Conservation (phyloP, 2,888 invertebrate genomes). For the Sisyra nigra region DNA sequence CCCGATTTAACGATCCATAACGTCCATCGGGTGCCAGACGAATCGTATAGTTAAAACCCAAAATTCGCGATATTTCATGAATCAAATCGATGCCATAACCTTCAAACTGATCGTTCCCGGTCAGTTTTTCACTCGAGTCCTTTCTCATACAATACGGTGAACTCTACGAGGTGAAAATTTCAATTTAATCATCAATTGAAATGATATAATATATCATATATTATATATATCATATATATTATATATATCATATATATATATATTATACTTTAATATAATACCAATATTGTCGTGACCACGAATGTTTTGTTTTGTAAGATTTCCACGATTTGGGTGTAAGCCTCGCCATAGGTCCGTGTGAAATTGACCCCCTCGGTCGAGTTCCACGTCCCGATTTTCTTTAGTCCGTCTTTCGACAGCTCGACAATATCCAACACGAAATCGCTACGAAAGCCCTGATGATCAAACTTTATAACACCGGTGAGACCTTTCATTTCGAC, state of each 20-base stretch:
- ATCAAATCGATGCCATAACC: constrained; percentile 92
- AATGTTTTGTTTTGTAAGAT: constrained; percentile 85
- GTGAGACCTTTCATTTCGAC: constrained; percentile 87
- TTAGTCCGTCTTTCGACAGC: constrained; percentile 64
- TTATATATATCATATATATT: too few relatives aligned
- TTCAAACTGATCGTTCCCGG: constrained; percentile 85
- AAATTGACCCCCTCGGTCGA: constrained; percentile 78
- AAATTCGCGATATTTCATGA: constrained; percentile 73
- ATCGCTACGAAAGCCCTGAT: constrained; percentile 82
- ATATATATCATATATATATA: too few relatives aligned
- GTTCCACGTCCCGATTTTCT: constrained; percentile 79
- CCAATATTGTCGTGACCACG: constrained; percentile 80
- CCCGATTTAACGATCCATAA: constrained; percentile 66
- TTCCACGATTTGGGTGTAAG: constrained; percentile 74
- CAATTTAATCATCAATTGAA: constrained; percentile 1
- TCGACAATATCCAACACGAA: constrained; percentile 87
- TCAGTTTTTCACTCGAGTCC: constrained; percentile 65
- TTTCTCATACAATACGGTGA: constrained; percentile 92
- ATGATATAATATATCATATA: neutral
- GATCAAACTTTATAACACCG: constrained; percentile 85
- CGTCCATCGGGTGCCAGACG: constrained; percentile 71
- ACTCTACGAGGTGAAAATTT: constrained; percentile 42
- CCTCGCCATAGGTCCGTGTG: constrained; percentile 70
- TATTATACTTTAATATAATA: constrained; percentile 30
- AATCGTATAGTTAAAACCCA: constrained; percentile 80